Evolutionary conservation across 2,888 invertebrate genomes (phyloP).

Genomic region (Mamestra brassicae): DNA sequence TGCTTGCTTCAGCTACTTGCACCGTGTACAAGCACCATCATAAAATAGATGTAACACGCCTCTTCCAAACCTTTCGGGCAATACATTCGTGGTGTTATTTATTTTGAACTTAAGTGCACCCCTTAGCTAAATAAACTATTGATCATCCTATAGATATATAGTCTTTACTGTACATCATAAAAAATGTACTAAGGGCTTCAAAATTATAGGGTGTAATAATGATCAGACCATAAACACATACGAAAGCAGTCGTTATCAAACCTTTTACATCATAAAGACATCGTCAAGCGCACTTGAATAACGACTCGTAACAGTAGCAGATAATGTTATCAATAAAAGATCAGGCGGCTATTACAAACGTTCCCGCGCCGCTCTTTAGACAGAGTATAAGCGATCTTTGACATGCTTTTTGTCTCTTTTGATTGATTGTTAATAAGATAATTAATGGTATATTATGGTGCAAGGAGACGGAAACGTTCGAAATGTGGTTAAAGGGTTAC

Average conservation of each 20-base stretch:
- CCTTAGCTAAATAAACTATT: no score
- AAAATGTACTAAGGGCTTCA: no score
- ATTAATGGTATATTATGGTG: not conserved
- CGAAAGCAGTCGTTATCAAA: conserved; percentile 8
- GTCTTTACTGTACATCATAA: no score
- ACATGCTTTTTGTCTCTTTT: conserved; percentile 1
- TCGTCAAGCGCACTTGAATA: conserved; percentile 6
- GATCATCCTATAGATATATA: no score
- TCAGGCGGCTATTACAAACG: conserved; percentile 17
- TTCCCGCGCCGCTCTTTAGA: conserved; percentile 4
- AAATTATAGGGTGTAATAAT: no score
- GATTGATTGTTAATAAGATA: conserved; percentile 21
- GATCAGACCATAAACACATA: not conserved
- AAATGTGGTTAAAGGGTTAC: not conserved
- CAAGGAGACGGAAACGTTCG: not conserved
- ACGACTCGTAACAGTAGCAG: conserved; percentile 13
- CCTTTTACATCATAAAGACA: conserved; percentile 26
- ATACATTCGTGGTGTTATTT: no score
- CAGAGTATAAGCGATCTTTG: conserved; percentile 11
- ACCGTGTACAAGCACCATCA: no score
- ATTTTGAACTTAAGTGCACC: no score
- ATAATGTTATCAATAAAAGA: conserved; percentile 47
- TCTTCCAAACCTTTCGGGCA: no score
- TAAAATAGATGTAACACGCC: no score
- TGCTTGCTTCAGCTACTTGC: no score